These are phyloP conservation scores for Rachycentron canadum DNA, from an alignment of 2,797 vertebrate species.

Conservation along the genomic window DNA sequence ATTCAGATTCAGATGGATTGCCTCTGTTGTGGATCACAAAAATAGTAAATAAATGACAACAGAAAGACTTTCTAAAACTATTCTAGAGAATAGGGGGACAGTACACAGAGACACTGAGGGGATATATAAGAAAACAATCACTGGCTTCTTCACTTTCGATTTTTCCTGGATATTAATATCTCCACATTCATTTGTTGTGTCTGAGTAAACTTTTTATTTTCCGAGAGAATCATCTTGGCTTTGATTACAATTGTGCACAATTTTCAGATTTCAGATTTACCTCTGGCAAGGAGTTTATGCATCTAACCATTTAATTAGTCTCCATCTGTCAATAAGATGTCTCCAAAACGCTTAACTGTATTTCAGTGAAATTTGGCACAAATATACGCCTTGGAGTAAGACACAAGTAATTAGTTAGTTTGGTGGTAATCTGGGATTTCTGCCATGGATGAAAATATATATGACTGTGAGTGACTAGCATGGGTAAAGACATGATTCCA, in stretches of 20 bases:
- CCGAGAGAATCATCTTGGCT: constrained; percentile 7
- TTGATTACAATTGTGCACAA: constrained; percentile 13
- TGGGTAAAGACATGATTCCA: constrained; percentile 21
- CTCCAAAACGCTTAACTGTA: constrained; percentile 16
- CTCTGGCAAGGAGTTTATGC: constrained; percentile 18
- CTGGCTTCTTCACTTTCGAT: not conserved
- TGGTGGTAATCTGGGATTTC: constrained; percentile 22
- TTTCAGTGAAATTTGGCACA: constrained; percentile 30
- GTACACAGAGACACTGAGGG: not conserved
- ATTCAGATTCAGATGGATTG: not conserved
- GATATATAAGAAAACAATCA: not conserved
- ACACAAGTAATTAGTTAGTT: constrained; percentile 30
- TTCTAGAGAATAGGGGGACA: not conserved
- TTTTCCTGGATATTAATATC: not conserved
- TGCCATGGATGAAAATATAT: constrained; percentile 15
- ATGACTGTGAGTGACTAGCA: constrained; percentile 8
- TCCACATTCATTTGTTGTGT: constrained; percentile 16
- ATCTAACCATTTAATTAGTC: constrained; percentile 41
- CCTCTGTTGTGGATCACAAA: not conserved
- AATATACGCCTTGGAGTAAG: not conserved
- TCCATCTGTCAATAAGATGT: constrained; percentile 34
- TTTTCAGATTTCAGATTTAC: constrained; percentile 27
- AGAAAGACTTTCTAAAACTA: not conserved
- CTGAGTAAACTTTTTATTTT: constrained; percentile 1
- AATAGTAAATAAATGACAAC: not conserved